These are phyloP conservation scores for Oncorhynchus nerka DNA, from an alignment of 2,113 vertebrate species.

Conservation along the genomic window DNA sequence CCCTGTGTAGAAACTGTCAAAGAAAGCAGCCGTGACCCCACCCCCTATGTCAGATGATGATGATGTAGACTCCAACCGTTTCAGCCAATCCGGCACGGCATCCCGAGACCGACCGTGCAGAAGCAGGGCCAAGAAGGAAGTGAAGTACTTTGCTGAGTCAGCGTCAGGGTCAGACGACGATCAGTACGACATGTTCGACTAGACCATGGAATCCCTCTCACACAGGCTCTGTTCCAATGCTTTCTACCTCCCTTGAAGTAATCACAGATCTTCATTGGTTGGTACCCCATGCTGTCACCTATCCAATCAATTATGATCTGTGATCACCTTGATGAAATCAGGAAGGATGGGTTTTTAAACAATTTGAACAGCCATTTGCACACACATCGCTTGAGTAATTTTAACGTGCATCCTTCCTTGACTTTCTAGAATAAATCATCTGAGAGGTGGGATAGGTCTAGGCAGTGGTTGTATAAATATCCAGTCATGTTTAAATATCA, in stretches of 20 bases:
- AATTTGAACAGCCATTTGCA: no score
- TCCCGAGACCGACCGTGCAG: slow-evolving; percentile 83
- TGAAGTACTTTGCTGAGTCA: slow-evolving; percentile 93
- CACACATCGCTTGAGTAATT: no score
- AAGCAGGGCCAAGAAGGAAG: slow-evolving; percentile 90
- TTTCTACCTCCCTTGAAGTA: no score
- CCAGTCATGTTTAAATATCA: slow-evolving; percentile 40
- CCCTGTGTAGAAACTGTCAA: slow-evolving; percentile 77
- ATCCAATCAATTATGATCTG: no score
- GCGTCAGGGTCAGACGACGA: slow-evolving; percentile 75
- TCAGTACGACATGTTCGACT: slow-evolving; percentile 93
- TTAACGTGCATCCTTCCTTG: no score
- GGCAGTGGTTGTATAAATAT: background rate
- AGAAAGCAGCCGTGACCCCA: slow-evolving; percentile 68
- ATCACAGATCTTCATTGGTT: no score
- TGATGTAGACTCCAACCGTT: slow-evolving; percentile 75
- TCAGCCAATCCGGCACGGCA: slow-evolving; percentile 68
- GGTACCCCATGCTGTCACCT: no score
- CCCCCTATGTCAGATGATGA: slow-evolving; percentile 69
- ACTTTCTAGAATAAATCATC: no score
- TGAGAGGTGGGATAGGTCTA: no score
- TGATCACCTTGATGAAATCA: no score
- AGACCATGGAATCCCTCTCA: slow-evolving; percentile 61
- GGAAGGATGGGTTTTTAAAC: no score
- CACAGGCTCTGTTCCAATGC: no score